A percentile compares a stretch with the other conserved stretches of the same genome.
phyloP scores from a whole-genome alignment of 2,888 invertebrate species.

The Morpho achilles region DNA sequence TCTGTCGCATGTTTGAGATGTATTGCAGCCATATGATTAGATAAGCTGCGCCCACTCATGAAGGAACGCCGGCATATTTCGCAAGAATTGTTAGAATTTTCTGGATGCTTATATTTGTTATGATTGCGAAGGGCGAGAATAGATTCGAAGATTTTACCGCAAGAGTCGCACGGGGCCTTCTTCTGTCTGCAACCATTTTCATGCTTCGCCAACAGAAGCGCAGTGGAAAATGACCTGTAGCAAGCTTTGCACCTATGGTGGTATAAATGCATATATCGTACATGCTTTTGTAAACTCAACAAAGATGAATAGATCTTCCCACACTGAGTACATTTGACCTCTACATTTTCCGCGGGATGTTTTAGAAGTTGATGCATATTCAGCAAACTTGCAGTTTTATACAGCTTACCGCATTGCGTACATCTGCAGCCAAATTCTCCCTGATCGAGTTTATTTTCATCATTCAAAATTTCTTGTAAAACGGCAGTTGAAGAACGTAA shows the following conservation, averaged over 20 bases:
- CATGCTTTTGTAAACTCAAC: slow-evolving; percentile 55
- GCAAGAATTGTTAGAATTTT: slow-evolving; percentile 41
- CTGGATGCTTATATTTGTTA: slow-evolving; percentile 52
- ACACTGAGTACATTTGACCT: slow-evolving; percentile 44
- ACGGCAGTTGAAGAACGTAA: slow-evolving; percentile 46
- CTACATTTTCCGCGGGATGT: slow-evolving; percentile 43
- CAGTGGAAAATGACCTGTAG: slow-evolving; percentile 45
- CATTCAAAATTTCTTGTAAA: slow-evolving; percentile 44
- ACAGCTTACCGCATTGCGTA: slow-evolving; percentile 57
- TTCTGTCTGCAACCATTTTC: slow-evolving; percentile 38
- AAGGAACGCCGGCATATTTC: slow-evolving; percentile 47
- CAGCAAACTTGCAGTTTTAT: slow-evolving; percentile 49
- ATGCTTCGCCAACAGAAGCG: slow-evolving; percentile 37
- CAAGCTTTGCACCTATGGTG: slow-evolving; percentile 48
- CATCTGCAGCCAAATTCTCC: slow-evolving; percentile 51
- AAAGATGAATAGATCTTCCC: slow-evolving; percentile 53
- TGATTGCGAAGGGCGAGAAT: slow-evolving; percentile 49
- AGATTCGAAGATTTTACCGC: slow-evolving; percentile 47
- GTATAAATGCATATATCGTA: slow-evolving; percentile 52
- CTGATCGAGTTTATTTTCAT: slow-evolving; percentile 15
- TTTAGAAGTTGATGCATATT: slow-evolving; percentile 48
- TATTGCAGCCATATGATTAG: slow-evolving; percentile 45
- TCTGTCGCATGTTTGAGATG: slow-evolving; percentile 43
- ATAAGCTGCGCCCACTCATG: slow-evolving; percentile 39
- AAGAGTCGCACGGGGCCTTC: slow-evolving; percentile 42